These are phyloP conservation scores for Orthonyx spaldingii DNA, from an alignment of 2,113 vertebrate genomes.

Conservation along the genomic window DNA sequence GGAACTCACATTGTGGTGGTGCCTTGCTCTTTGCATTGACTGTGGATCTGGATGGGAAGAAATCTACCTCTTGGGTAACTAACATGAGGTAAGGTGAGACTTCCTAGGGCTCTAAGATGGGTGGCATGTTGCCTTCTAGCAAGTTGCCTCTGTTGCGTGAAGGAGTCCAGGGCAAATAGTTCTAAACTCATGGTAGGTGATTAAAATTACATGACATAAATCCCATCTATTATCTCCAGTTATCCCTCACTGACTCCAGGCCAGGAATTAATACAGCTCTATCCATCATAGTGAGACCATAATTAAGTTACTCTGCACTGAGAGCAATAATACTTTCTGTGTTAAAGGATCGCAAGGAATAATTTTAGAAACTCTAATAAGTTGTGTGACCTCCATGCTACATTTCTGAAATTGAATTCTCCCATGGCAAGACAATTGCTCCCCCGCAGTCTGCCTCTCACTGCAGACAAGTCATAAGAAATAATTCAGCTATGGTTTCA, in stretches of 20 bases:
- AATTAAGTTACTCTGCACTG: slow-evolving; percentile 22
- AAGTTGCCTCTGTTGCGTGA: background rate
- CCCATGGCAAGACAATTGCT: slow-evolving; percentile 37
- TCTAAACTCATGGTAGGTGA: background rate
- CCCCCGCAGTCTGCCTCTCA: background rate
- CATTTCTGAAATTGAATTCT: slow-evolving; percentile 56
- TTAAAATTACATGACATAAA: slow-evolving; percentile 2
- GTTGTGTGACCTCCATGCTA: slow-evolving; percentile 46
- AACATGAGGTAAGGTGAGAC: background rate
- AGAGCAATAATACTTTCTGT: slow-evolving; percentile 39
- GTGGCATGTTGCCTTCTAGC: background rate
- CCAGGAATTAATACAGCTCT: slow-evolving; percentile 32
- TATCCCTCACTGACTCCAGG: slow-evolving; percentile 3
- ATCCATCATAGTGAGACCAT: background rate
- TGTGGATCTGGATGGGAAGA: background rate
- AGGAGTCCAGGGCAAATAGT: background rate
- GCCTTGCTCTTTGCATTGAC: background rate
- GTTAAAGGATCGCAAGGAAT: slow-evolving; percentile 38
- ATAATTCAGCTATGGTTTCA: slow-evolving; percentile 13
- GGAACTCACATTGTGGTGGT: background rate
- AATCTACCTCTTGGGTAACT: background rate
- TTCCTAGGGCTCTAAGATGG: background rate
- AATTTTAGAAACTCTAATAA: slow-evolving; percentile 63
- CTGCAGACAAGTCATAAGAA: slow-evolving; percentile 7
- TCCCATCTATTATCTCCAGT: background rate